Base-by-base conservation (phyloP, 2,888 invertebrate species). In the Acanthosepion esculentum region DNA sequence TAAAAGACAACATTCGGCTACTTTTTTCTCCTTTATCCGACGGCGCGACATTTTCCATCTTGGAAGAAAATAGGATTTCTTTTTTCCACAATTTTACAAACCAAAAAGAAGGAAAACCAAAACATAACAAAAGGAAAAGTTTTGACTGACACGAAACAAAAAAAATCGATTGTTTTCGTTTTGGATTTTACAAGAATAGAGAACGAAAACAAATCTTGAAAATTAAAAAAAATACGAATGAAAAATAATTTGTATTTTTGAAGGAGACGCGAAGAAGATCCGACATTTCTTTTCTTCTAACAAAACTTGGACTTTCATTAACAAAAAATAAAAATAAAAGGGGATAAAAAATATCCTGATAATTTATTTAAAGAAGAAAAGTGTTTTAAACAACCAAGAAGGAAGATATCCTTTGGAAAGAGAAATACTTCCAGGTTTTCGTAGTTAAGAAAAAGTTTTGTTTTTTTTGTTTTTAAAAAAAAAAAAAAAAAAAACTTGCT, bases 31-130 rank as follows among this genome's bases (percentile, higher is more conserved):
- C n/a, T 33, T 59, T 23, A 59, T 78, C n/a, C 78, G 8, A 78
- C 78, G 78, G 78, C 78, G 78, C 78, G 78, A 33, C n/a, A 78
- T 78, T 78, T 78, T 78, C 78, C 78, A 78, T n/a, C 78, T 78
- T 78, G 78, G 78, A n/a, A 78, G n/a, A 15, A n/a, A 78, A 78
- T 33, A 78, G 78, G 78, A 78, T 78, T 78, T 18, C 78, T n/a
- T 4, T 10, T n/a, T 78, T 78, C n/a, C n/a, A n/a, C 12, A n/a
- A n/a, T 41, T 41, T 41, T 41, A 41, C 41, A 41, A 41, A 41
- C 41, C 41, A 41, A 41, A 41, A 41, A 41, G 41, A 41, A 41
- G 41, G 41, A 41, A 41, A 41, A 41, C 41, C 41, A 20, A 59
- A 59, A 7, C 23, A 59, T 6, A 20, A 59, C 20, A 23, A 55